phyloP scores from a whole-genome alignment of 2,797 vertebrate genomes.

The Myotis planiceps region DNA sequence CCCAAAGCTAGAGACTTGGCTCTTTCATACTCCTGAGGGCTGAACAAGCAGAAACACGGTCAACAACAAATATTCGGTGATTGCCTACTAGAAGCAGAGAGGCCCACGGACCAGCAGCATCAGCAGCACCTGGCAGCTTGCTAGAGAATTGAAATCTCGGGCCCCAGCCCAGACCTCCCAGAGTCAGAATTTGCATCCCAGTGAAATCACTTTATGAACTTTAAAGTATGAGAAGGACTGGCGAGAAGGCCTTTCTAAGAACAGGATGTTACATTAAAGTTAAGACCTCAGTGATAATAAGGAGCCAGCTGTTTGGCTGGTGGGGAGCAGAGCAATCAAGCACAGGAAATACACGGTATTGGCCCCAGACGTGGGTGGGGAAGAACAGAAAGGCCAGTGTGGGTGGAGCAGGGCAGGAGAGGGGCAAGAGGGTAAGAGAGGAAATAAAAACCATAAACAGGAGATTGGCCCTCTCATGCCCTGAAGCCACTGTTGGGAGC shows the following conservation, averaged over 20 bases:
- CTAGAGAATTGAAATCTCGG: background rate
- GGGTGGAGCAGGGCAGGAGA: background rate
- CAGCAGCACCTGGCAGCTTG: background rate
- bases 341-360: background rate
- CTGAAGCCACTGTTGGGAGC: background rate
- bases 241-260: background rate
- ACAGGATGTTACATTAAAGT: background rate
- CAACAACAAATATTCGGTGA: background rate
- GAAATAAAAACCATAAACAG: background rate
- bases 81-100: background rate
- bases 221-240: background rate
- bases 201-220: background rate
- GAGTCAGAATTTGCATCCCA: background rate
- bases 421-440: background rate
- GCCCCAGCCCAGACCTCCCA: background rate
- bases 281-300: background rate
- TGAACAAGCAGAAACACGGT: background rate
- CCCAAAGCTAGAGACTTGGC: background rate
- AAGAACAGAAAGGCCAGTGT: background rate
- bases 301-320: background rate
- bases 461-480: background rate
- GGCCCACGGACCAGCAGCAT: background rate
- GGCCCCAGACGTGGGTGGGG: background rate
- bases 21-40: background rate
- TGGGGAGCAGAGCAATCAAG: background rate